Base-by-base conservation (phyloP, 2,888 invertebrate genomes). In the Ethmia dodecea region DNA sequence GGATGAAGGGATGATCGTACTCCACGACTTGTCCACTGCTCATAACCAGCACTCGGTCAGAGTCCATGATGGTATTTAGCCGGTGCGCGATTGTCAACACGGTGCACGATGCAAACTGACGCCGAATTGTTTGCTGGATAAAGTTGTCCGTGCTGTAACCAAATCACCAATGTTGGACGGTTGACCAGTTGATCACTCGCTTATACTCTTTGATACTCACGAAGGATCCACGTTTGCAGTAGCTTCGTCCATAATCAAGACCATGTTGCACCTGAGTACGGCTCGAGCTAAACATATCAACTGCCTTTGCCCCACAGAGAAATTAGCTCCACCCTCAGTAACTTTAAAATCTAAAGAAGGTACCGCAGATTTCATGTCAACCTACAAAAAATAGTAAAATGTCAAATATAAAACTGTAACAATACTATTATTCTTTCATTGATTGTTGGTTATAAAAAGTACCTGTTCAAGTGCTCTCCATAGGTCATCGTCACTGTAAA, bases 11-110 rank as follows among this genome's bases (percentile, higher is more conserved):
- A 45, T 89, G 88, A 53, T 91, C 92, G 45, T 89, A 93, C 76
- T 94, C 93, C 31, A 88, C 89, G 11, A 93, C 89, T 15, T 74
- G 63, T 0, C 97, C 97, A 20, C 89, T 89, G 54, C 94, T 93
- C 91, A 97, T 92, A 0, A 97, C 96, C 30, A 97, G 79, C 9
- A 96, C 92, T 30, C 92, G 89, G 75, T 96, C 94, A 0, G 94
- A 94, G 67, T 97, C 96, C 92, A 97, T 96, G 42, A 97, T 93
- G 0, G 97, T 97, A 63, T 96, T 92, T 13, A 97, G 81, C 16
- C 97, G 89, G 74, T 97, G 97, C 2, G 97, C 97, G 16, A 97
- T 95, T 0, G 96, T 97, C 13, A 97, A 74, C 8, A 97, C 96
- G 0, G 96, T 96, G 64, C 95, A 96, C 1, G 90, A 61, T 4